A percentile compares a stretch with the other conserved stretches of the same genome.
phyloP scores from a whole-genome alignment of 2,888 invertebrate genomes.

The Drosophila multiciliata region DNA sequence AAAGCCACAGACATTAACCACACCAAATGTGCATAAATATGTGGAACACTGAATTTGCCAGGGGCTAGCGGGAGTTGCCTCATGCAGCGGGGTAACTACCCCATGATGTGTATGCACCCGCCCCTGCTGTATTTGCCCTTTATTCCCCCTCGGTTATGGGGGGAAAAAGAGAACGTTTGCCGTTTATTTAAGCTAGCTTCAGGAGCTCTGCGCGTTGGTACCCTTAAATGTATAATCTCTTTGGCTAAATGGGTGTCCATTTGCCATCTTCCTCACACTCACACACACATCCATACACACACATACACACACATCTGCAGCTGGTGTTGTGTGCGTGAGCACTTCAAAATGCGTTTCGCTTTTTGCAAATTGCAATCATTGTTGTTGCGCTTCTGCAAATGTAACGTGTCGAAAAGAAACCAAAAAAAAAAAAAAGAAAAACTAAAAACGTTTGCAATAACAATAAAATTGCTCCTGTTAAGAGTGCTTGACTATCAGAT shows the following conservation, averaged over 20 bases:
- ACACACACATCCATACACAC: neutral
- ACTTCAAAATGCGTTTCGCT: conserved; percentile 63
- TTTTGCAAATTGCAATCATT: conserved; percentile 74
- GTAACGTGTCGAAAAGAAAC: conserved; percentile 28
- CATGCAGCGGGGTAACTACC: neutral
- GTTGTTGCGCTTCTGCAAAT: conserved; percentile 43
- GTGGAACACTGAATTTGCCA: conserved; percentile 33
- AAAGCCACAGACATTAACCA: conserved; percentile 32
- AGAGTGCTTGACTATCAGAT: neutral
- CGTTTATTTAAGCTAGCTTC: conserved; percentile 21
- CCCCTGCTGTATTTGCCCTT: neutral
- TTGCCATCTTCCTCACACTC: conserved; percentile 15
- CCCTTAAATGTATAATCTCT: conserved; percentile 67
- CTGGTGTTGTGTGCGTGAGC: conserved; percentile 29
- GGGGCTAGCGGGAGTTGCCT: conserved; percentile 3
- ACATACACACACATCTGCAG: neutral
- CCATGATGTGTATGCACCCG: conserved; percentile 7
- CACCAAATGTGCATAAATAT: conserved; percentile 34
- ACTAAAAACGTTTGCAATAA: neutral
- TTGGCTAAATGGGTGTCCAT: conserved; percentile 38
- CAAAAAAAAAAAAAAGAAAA: conserved; percentile 31
- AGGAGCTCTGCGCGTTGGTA: conserved; percentile 40
- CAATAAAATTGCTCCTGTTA: neutral
- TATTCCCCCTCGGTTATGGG: neutral
- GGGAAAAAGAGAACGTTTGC: conserved; percentile 2